Percentiles rank a stretch among this genome's conserved stretches.
Evolutionary conservation across 2,888 invertebrate species (phyloP).

Genomic region (Entomobrya multifasciata): DNA sequence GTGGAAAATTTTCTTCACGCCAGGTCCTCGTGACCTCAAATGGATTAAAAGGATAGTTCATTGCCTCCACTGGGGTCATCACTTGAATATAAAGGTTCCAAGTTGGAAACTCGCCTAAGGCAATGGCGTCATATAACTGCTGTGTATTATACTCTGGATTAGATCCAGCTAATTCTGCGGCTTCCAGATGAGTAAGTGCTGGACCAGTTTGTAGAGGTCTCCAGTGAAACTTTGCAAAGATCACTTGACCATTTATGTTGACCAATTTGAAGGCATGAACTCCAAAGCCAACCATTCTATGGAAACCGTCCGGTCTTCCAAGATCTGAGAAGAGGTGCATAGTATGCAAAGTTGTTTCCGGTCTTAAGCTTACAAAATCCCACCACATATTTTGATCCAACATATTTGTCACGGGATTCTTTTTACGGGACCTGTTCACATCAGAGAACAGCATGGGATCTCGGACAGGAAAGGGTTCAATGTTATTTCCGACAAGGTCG

Average conservation of each 20-base stretch:
- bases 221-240: constrained; percentile 88
- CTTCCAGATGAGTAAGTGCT: constrained; percentile 87
- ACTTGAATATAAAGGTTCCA: constrained; percentile 73
- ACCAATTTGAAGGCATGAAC: constrained; percentile 96
- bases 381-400: constrained; percentile 97
- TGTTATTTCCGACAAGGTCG: constrained; percentile 83
- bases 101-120: constrained; percentile 49
- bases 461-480: constrained; percentile 93
- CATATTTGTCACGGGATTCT: constrained; percentile 94
- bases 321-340: constrained; percentile 93
- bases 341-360: constrained; percentile 92
- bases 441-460: constrained; percentile 95
- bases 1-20: constrained; percentile 60
- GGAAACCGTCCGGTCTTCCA: constrained; percentile 90
- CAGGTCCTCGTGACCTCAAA: constrained; percentile 73
- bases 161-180: constrained; percentile 86
- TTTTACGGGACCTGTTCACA: constrained; percentile 95
- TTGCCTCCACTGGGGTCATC: constrained; percentile 68
- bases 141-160: constrained; percentile 87
- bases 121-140: constrained; percentile 73
- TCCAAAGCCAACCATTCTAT: constrained; percentile 97
- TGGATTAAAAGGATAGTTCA: constrained; percentile 44
- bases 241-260: constrained; percentile 86
- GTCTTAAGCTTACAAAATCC: constrained; percentile 95
- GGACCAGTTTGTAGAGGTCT: constrained; percentile 92